Base-by-base conservation (phyloP, 35 echinoderm and acorn worm genomes). In the Ophioderma brevispina region DNA sequence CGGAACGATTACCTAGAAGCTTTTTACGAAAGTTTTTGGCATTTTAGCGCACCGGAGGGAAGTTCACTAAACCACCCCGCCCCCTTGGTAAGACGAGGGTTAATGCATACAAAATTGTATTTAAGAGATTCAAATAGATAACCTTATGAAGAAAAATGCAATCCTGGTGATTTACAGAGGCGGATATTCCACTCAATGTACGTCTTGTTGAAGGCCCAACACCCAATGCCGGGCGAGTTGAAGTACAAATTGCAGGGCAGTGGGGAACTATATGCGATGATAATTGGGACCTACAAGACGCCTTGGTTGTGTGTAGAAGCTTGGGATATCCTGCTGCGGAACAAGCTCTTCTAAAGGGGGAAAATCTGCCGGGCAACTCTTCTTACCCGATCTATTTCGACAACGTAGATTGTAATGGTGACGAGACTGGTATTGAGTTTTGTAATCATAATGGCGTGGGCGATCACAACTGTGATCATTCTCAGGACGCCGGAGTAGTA, bases 201-300 rank as follows among this genome's bases (percentile, higher is more conserved):
- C 85, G 91, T 28, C 86, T 93, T n/a, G 78, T 32, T 37, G 85
- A 59, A 76, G 91, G 91, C 6, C 19, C 25, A 32, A 49, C 8
- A 25, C 85, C 85, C 14, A 75, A 76, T 30, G 79, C 88, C n/a
- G 91, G 91, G 0, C 63, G 91, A 32, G 78, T 93, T 34, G 91
- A 93, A 80, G 80, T 88, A 14, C 81, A 76, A 30, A 13, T 39
- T 38, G 40, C 52, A 43, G 91, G 42, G 6, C 40, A 93, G 31
- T 93, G 91, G 91, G 91, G 91, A n/a, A 93, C 91, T 25, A 63
- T 93, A 18, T 93, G 91, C 49, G 91, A 93, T 36, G 85, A 88
- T 59, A 46, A 78, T 36, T 93, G 85, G 85, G 56, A 82, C 49
- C 39, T 59, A 30, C 33, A 81, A 32, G 64, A 93, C 55, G 91